These are phyloP conservation scores for Caloenas nicobarica DNA, from an alignment of 2,113 vertebrate species.

Conservation along the genomic window DNA sequence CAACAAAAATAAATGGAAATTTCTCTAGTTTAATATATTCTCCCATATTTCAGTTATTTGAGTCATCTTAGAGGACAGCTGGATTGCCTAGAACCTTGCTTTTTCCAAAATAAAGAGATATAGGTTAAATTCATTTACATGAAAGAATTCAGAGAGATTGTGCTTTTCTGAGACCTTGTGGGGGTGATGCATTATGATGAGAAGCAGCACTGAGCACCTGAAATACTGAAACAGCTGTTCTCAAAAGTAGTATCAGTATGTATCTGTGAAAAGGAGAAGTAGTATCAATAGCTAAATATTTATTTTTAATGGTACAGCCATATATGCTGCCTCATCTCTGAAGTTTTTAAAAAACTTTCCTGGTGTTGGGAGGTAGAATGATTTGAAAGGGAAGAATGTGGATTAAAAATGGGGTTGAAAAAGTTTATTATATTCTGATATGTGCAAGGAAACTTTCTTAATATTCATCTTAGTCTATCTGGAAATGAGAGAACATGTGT, in stretches of 20 bases:
- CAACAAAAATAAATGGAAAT: neutral
- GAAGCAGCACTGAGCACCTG: neutral
- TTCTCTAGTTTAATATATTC: neutral
- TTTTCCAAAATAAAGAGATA: neutral
- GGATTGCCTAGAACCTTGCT: neutral
- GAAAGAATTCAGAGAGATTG: neutral
- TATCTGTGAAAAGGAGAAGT: neutral
- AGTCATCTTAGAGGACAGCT: neutral
- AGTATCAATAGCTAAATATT: neutral
- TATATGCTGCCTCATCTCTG: neutral
- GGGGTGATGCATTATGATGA: neutral
- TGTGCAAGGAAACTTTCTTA: neutral
- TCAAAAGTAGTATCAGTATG: neutral
- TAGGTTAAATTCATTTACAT: neutral
- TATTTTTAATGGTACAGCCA: neutral
- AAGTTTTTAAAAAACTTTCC: neutral
- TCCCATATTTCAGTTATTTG: neutral
- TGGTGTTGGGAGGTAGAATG: neutral
- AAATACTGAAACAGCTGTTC: neutral
- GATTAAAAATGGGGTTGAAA: neutral
- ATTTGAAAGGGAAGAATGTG: neutral
- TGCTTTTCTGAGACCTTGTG: neutral
- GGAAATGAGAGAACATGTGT: neutral
- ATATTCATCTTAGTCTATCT: neutral
- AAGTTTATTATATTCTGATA: neutral